Evolutionary conservation across 2,797 vertebrate genomes (phyloP).

Genomic region (Gymnothorax reevesii): DNA sequence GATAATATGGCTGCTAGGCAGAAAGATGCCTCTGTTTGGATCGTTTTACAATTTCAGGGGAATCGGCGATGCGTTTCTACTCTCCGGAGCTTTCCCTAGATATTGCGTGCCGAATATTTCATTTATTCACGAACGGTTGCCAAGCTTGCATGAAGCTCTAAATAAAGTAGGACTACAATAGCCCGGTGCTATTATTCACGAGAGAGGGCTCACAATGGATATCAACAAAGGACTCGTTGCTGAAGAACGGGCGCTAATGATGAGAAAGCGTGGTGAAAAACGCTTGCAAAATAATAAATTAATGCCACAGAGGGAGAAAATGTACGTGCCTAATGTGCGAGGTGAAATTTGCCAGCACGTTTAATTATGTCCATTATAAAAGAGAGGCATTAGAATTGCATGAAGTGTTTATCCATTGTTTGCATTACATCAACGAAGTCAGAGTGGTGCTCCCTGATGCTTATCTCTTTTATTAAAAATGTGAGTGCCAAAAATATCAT

Average conservation of each 20-base stretch:
- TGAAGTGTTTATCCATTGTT: not conserved
- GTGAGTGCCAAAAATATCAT: not conserved
- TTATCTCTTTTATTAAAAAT: not conserved
- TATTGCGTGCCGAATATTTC: not conserved
- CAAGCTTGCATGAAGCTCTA: not conserved
- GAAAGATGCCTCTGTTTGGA: not conserved
- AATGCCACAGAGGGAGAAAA: not conserved
- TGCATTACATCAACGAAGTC: not conserved
- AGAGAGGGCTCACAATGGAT: not conserved
- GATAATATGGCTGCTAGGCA: not conserved
- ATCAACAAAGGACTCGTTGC: not conserved
- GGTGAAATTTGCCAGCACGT: conserved; percentile 8
- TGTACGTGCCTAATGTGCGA: not conserved
- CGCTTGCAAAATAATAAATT: not conserved
- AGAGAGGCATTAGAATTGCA: not conserved
- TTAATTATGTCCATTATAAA: not conserved
- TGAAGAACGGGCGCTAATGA: not conserved
- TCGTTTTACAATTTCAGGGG: not conserved
- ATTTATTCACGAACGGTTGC: not conserved
- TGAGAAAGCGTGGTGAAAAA: not conserved
- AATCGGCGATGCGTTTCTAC: not conserved
- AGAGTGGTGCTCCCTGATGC: not conserved
- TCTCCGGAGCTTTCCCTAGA: not conserved
- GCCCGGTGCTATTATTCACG: not conserved
- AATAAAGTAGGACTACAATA: not conserved